These are phyloP conservation scores for Gerris lacustris DNA, from an alignment of 2,888 invertebrate species.

Conservation along the genomic window DNA sequence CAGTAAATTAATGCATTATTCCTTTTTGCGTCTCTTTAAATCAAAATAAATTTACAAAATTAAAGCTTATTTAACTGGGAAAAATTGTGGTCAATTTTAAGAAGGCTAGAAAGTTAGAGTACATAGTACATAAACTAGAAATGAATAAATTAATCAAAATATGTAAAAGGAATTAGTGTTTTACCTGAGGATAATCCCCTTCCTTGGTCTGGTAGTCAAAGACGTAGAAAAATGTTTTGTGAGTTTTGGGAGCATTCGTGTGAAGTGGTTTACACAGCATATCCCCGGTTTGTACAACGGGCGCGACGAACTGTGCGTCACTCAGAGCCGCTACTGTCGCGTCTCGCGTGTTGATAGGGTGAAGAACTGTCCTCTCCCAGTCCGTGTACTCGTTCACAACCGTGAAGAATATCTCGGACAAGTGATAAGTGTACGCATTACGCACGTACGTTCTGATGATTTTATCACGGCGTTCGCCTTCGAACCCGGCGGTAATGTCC, in stretches of 20 bases:
- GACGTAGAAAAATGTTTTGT: constrained; percentile 77
- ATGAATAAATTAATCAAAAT: too few relatives aligned
- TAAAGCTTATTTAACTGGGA: too few relatives aligned
- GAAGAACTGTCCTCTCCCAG: constrained; percentile 85
- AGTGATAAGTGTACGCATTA: constrained; percentile 87
- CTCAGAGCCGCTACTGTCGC: constrained; percentile 83
- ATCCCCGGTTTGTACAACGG: constrained; percentile 73
- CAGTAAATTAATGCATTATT: too few relatives aligned
- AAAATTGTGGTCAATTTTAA: too few relatives aligned
- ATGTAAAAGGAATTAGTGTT: background rate
- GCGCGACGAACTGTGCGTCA: constrained; percentile 88
- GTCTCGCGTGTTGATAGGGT: constrained; percentile 77
- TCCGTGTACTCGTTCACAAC: constrained; percentile 90
- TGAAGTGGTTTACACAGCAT: constrained; percentile 53
- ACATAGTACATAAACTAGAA: too few relatives aligned
- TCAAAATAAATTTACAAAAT: too few relatives aligned
- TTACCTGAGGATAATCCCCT: constrained; percentile 74
- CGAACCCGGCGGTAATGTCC: constrained; percentile 54
- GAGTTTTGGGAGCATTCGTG: constrained; percentile 36
- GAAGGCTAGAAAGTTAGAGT: too few relatives aligned
- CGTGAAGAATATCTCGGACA: constrained; percentile 92
- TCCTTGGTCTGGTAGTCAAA: constrained; percentile 86
- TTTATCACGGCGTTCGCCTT: constrained; percentile 70
- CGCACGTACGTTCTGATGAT: constrained; percentile 62
- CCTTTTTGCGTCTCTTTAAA: too few relatives aligned